Evolutionary conservation across 2,797 vertebrate genomes (phyloP).

Genomic region (Taenioides sp.): DNA sequence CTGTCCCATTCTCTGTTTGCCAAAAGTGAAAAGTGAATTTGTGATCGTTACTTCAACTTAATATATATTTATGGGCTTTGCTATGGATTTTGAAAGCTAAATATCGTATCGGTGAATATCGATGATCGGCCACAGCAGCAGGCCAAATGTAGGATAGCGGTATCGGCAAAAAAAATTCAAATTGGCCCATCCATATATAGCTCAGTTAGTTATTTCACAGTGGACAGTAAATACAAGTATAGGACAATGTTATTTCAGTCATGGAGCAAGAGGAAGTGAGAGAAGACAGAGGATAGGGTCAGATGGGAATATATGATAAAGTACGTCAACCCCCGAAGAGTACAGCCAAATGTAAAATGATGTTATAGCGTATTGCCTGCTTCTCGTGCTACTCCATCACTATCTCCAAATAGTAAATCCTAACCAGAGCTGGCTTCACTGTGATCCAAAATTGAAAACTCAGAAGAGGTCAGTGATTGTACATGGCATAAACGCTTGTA

Average conservation of each 20-base stretch:
- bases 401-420: slow-evolving; percentile 25
- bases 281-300: not conserved
- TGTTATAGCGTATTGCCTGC: not conserved
- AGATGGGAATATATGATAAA: not conserved
- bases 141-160: too few species aligned
- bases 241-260: not conserved
- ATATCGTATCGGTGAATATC: too few species aligned
- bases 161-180: too few species aligned
- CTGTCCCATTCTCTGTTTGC: not conserved
- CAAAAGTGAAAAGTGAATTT: too few species aligned
- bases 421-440: slow-evolving; percentile 8
- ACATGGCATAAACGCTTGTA: slow-evolving; percentile 29
- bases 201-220: not conserved
- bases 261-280: not conserved
- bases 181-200: too few species aligned
- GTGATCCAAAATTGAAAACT: slow-evolving; percentile 10
- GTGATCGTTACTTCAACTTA: too few species aligned
- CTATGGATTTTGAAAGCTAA: too few species aligned
- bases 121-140: too few species aligned
- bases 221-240: not conserved
- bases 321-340: not conserved
- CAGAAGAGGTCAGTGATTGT: slow-evolving; percentile 21
- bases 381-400: slow-evolving; percentile 10
- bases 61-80: too few species aligned
- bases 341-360: not conserved